Evolutionary conservation across 2,797 vertebrate genomes (phyloP).

Genomic region (Acomys russatus): DNA sequence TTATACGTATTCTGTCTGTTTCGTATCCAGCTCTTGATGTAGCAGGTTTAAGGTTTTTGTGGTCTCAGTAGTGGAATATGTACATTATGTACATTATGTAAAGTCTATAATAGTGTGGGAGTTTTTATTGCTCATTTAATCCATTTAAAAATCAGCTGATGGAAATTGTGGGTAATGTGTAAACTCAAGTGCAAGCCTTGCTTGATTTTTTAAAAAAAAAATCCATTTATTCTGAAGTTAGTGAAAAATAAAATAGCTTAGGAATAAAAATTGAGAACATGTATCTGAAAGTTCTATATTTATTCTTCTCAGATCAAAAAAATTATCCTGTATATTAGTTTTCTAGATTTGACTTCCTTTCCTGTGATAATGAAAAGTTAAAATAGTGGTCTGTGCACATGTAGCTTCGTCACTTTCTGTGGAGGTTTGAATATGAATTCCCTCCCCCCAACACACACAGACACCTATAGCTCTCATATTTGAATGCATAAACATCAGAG

Average conservation of each 20-base stretch:
- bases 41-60: slow-evolving; percentile 28
- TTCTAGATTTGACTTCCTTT: neutral
- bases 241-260: slow-evolving; percentile 40
- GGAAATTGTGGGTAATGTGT: neutral
- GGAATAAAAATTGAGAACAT: slow-evolving; percentile 34
- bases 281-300: slow-evolving; percentile 48
- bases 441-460: neutral
- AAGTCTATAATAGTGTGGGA: neutral
- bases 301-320: slow-evolving; percentile 33
- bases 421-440: neutral
- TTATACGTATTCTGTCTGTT: slow-evolving; percentile 13
- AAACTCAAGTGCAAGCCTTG: neutral
- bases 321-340: neutral
- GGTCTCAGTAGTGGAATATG: neutral
- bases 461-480: neutral
- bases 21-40: neutral
- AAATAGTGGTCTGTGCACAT: neutral
- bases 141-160: slow-evolving; percentile 11
- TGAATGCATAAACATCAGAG: neutral
- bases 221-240: slow-evolving; percentile 38
- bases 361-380: neutral
- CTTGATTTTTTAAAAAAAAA: slow-evolving; percentile 39
- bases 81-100: neutral
- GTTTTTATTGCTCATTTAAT: slow-evolving; percentile 15
- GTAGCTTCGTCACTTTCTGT: neutral